These are phyloP conservation scores for Drosophila longiperda DNA, from an alignment of 2,888 invertebrate genomes.

Conservation along the genomic window DNA sequence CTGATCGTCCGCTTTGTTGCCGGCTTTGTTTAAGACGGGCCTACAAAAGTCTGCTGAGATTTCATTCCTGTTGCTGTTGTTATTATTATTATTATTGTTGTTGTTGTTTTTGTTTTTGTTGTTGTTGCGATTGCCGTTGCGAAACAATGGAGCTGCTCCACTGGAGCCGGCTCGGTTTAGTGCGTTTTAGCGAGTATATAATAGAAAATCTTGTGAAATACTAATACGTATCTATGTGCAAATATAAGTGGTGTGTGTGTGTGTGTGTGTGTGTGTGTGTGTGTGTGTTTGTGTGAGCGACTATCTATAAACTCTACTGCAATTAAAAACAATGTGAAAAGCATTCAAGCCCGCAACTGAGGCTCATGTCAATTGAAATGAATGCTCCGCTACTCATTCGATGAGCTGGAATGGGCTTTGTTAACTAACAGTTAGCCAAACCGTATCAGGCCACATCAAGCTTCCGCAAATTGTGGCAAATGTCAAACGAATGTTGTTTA, in stretches of 20 bases:
- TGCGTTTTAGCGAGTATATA: conserved; percentile 47
- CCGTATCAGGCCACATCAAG: conserved; percentile 8
- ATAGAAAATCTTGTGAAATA: conserved; percentile 52
- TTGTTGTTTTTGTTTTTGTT: conserved; percentile 9
- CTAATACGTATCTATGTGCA: background rate
- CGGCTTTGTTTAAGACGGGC: conserved; percentile 56
- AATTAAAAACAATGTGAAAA: conserved; percentile 38
- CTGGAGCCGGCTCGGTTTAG: conserved; percentile 34
- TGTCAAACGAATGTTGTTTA: background rate
- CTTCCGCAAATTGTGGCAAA: conserved; percentile 12
- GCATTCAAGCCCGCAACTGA: conserved; percentile 28
- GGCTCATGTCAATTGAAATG: conserved; percentile 43
- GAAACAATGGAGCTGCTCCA: conserved; percentile 30
- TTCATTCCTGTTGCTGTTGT: conserved; percentile 36
- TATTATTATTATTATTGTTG: conserved; percentile 5
- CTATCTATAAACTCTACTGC: conserved; percentile 34
- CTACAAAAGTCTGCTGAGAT: conserved; percentile 26
- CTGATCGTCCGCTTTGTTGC: conserved; percentile 39
- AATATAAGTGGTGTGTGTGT: conserved; percentile 2
- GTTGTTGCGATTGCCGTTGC: conserved; percentile 26
- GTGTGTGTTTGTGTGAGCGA: background rate
- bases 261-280: background rate
- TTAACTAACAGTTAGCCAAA: conserved; percentile 38
- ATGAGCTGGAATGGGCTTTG: conserved; percentile 37
- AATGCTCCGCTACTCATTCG: conserved; percentile 37